These are phyloP conservation scores for Latrodectus hesperus DNA, from an alignment of 2,888 invertebrate genomes.

Conservation along the genomic window DNA sequence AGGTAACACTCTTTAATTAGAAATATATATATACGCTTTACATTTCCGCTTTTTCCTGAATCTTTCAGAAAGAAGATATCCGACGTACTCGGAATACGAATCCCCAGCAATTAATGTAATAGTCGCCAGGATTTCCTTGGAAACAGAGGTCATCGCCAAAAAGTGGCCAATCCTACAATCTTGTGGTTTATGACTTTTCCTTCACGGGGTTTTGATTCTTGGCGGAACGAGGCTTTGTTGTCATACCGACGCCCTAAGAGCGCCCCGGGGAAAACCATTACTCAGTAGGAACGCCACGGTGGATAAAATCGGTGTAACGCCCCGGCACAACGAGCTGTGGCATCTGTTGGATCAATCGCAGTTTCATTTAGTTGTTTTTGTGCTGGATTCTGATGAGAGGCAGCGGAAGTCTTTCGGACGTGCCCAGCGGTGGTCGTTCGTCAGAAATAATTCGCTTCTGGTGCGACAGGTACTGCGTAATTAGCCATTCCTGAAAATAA, in stretches of 20 bases:
- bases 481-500: too few relatives aligned
- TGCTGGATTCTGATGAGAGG: conserved; percentile 9
- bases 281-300: background rate
- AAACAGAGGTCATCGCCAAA: conserved; percentile 33
- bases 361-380: conserved; percentile 13
- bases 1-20: background rate
- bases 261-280: conserved; percentile 45
- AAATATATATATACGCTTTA: background rate
- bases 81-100: conserved; percentile 22
- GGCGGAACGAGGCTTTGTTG: conserved; percentile 55
- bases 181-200: conserved; percentile 6
- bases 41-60: conserved; percentile 23
- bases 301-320: conserved; percentile 22
- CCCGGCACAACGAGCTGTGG: background rate
- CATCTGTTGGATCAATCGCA: background rate
- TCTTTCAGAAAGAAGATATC: background rate
- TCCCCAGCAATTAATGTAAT: conserved; percentile 38
- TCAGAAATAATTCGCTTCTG: background rate
- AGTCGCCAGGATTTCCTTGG: conserved; percentile 22
- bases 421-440: background rate
- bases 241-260: conserved; percentile 40
- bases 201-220: conserved; percentile 38
- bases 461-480: background rate
- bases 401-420: background rate
- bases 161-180: background rate